Conservation (phyloP, 2,113 vertebrate species). For the Phyllostomus discolor region DNA sequence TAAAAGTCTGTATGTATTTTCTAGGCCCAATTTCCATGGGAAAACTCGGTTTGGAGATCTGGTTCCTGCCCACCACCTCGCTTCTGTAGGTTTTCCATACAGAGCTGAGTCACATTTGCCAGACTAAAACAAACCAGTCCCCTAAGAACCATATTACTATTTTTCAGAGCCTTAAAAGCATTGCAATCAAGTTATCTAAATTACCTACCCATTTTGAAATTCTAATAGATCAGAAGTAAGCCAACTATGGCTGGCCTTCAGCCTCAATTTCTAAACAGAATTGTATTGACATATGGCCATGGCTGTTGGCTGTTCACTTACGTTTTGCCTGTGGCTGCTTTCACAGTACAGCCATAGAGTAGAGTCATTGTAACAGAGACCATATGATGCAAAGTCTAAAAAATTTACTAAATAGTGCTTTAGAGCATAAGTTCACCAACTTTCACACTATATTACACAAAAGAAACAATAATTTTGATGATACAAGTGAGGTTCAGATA, state of each 20-base stretch:
- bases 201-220: background rate
- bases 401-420: background rate
- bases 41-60: no score
- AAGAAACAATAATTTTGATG: background rate
- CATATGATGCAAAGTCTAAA: background rate
- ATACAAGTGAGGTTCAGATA: background rate
- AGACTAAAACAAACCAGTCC: no score
- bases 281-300: background rate
- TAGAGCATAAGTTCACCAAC: background rate
- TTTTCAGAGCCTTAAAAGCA: background rate
- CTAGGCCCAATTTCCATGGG: no score
- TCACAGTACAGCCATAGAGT: background rate
- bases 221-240: constrained; percentile 29
- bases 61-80: no score
- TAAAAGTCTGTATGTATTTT: no score
- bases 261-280: background rate
- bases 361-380: background rate
- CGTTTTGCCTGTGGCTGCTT: background rate
- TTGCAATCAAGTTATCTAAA: background rate
- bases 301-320: background rate
- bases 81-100: no score
- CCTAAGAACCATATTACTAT: background rate
- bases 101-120: no score
- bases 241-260: background rate
- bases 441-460: background rate